phyloP scores from a whole-genome alignment of 2,888 invertebrate genomes.

The Allolobophora icterica region DNA sequence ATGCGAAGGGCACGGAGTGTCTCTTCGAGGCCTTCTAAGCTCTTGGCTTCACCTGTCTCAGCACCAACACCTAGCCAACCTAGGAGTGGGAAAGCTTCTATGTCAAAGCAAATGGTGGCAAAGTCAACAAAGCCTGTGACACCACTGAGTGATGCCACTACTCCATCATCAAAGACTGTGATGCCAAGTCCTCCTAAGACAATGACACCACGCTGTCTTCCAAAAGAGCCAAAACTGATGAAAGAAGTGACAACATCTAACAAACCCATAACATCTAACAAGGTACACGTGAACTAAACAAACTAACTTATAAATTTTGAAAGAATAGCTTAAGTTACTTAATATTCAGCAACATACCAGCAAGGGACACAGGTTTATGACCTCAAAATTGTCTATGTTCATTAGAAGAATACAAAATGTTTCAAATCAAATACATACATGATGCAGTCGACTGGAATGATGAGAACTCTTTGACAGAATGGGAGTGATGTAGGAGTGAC shows the following conservation, averaged over 20 bases:
- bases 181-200: conserved; percentile 26
- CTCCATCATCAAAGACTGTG: neutral
- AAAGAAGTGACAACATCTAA: conserved; percentile 25
- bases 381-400: too few species aligned
- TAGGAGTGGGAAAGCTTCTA: neutral
- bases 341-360: neutral
- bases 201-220: conserved; percentile 14
- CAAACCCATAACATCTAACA: conserved; percentile 23
- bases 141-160: neutral
- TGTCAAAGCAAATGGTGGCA: neutral
- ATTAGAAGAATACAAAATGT: too few species aligned
- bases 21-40: conserved; percentile 13
- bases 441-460: too few species aligned
- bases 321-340: neutral
- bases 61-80: neutral
- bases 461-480: too few species aligned
- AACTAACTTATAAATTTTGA: neutral
- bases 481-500: neutral
- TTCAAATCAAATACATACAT: too few species aligned
- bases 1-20: conserved; percentile 19
- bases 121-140: conserved; percentile 5
- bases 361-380: too few species aligned
- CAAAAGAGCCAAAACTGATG: neutral
- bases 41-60: neutral
- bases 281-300: neutral